Evolutionary conservation across 2,888 invertebrate genomes (phyloP), one percentile per base, ranked within the genome.

Genomic region (Luffia ferchaultella): DNA sequence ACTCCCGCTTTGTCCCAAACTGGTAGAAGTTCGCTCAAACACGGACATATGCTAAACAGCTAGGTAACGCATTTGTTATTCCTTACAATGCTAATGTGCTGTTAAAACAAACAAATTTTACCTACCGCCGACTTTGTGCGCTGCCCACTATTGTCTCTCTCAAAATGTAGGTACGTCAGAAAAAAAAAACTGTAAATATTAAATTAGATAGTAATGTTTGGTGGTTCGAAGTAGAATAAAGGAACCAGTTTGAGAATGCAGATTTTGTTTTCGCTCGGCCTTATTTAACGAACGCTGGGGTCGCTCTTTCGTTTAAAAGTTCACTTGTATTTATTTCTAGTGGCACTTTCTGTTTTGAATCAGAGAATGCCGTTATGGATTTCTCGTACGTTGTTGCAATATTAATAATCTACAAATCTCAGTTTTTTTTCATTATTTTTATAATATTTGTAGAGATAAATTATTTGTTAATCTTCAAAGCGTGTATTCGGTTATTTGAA

Each of bases 21-120:
- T 30, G 30, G 30, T 30, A 30, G 30, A 30, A 30, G 30, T 30
- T 30, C 30, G 30, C 30, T 30, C 30, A 30, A 30, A 30, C 30
- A 30, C 30, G 30, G 30, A 30, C 30, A 30, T 30, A 30, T 30
- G 30, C 30, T 30, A 30, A 30, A 30, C 30, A 30, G 30, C 30
- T 30, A 30, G 30, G 41, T 41, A 40, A 48, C 41, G 48, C 48
- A 48, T 48, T 48, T 16, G 48, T 48, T 48, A 42, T 16, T 18
- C 18, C 7, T 16, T 41, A 48, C 48, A 48, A 48, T 48, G 48
- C 41, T 48, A 16, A 19, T 46, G 30, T 12, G 30, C 30, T 30
- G 30, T 46, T 48, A 41, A 41, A 48, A 42, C 48, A 48, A 48
- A 48, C 48, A 48, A 48, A 18, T 16, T 46, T 41, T 48, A 48